Evolutionary conservation across 1,140 invertebrate species (phyloP), one percentile per base, ranked within the genome.

Genomic region (Drosophila quadrilineata): DNA sequence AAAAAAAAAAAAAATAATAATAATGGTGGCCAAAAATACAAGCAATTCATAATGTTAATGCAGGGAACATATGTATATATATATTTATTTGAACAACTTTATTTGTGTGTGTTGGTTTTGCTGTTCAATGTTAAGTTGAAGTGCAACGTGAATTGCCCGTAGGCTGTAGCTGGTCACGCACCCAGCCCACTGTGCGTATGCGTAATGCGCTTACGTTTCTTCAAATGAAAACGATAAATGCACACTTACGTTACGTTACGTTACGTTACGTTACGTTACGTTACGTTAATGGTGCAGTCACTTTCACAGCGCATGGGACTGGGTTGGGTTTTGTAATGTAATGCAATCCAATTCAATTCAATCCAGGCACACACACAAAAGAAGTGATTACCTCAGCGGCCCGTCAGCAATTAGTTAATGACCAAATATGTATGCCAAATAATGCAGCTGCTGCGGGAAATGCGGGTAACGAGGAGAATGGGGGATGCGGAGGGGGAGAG

Each of bases 341-440:
- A n/a, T n/a, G n/a, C n/a, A n/a, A n/a, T n/a, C n/a, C n/a, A n/a
- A n/a, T n/a, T n/a, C 28, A 65, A 65, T 26, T 33, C 40, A 16
- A 46, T 19, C 33, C 35, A 56, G 16, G 24, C 17, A 24, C 14
- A 21, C 3, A 45, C 36, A 21, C 17, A 40, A 22, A 49, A 40
- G 16, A 63, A 40, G 57, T 62, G 64, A 77, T 84, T 84, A 82
- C 73, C 77, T 84, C 79, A 84, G 49, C 50, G 26, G 43, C n/a
- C 57, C 35, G 48, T 40, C 64, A 40, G 69, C 73, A 82, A 82
- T 82, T 84, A 82, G 79, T 84, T 85, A 85, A 85, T 84, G 79
- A 77, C 77, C 77, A 82, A 85, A 85, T 84, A 84, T 85, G 65
- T 84, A 84, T 84, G 77, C 77, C 77, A 57, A 49, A 76, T 60